phyloP scores from a whole-genome alignment of 2,113 vertebrate species.

The Aptenodytes patagonicus region DNA sequence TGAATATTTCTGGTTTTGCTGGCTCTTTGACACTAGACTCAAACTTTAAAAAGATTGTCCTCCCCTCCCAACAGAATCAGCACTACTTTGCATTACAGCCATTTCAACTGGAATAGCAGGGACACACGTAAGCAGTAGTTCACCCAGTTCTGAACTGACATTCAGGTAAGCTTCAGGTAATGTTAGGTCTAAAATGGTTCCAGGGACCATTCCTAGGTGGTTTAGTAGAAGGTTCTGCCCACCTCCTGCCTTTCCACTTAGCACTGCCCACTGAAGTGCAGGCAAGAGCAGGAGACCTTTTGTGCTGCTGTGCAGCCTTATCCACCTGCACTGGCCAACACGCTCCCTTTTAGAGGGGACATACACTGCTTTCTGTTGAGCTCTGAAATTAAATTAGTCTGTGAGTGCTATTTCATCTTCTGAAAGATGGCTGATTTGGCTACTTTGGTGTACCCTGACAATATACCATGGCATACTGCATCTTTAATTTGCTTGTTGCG shows the following conservation, averaged over 20 bases:
- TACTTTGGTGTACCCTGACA: not conserved
- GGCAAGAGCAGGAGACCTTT: not conserved
- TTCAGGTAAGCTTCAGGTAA: not conserved
- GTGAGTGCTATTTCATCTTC: not conserved
- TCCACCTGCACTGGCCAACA: not conserved
- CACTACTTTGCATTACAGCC: not conserved
- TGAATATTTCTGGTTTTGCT: not conserved
- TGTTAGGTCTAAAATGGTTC: not conserved
- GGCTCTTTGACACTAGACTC: not conserved
- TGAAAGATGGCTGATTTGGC: not conserved
- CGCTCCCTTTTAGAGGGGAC: not conserved
- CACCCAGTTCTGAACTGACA: not conserved
- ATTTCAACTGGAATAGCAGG: not conserved
- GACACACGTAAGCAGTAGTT: not conserved
- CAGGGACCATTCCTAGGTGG: not conserved
- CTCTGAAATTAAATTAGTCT: not conserved
- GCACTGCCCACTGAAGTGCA: not conserved
- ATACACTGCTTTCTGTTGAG: not conserved
- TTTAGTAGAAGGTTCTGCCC: not conserved
- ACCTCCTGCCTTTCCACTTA: not conserved
- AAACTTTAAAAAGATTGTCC: not conserved
- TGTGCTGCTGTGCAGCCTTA: not conserved
- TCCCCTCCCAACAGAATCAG: not conserved
- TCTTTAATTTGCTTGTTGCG: not conserved
- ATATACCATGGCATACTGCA: not conserved